Evolutionary conservation across 2,113 vertebrate species (phyloP), one percentile per base, ranked within the genome.

Genomic region (Ammospiza nelsoni): DNA sequence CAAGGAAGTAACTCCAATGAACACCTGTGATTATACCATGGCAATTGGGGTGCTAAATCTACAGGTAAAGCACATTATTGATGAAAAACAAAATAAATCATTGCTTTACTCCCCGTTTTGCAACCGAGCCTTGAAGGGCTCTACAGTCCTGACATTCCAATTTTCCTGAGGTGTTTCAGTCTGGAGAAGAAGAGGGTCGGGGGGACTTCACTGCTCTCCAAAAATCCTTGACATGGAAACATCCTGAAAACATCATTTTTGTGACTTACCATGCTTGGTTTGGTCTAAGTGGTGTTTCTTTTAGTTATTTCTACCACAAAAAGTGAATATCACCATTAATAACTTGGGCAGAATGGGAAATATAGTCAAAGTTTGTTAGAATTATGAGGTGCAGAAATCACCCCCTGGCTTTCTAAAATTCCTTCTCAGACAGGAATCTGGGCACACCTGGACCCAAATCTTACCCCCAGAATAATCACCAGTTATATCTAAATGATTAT

Each of bases 301-400:
- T 48, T 22, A 62, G n/a, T 29, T 43, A n/a, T 39, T 86, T 93
- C 86, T 4, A 2, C 55, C 21, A 24, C 15, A 66, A 71, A 79
- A 80, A 49, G 33, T 7, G 33, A 95, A 59, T 27, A 67, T 52
- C 19, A 51, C 49, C 54, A 20, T 35, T n/a, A 12, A 12, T 41
- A 16, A 25, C 28, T 8, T 0, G 0, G 41, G 16, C n/a, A 63
- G 41, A 48, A 41, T 5, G 75, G 29, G 66, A 79, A 14, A 11
- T 41, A 41, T 6, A 37, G 33, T 28, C 2, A 9, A 58, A 8
- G 7, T 13, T 27, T 22, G 7, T 27, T 11, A 5, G 25, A 43
- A 59, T 39, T 11, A 23, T 2, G 16, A 48, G 16, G 57, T 3
- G 16, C 41, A 41, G 41, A 48, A 80, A 80, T 25, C 31, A 37